Evolutionary conservation across 2,113 vertebrate species (phyloP), one percentile per base, ranked within the genome.

Genomic region (Sorex fumeus): DNA sequence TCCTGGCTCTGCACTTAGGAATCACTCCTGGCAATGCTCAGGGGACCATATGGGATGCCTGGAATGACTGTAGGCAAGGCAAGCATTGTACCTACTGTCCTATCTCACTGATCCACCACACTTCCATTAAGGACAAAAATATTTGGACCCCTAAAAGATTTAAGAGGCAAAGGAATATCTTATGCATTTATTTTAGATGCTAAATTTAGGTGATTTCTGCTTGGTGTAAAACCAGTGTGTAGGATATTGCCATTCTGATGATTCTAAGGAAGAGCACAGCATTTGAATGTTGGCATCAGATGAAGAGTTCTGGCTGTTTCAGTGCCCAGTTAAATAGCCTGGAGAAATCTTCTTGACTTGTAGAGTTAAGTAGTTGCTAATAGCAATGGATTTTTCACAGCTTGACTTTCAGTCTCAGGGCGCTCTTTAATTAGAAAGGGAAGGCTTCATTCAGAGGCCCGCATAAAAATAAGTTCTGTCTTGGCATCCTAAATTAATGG

Each of bases 381-480:
- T 32, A 69, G 25, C 2, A 12, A 34, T 45, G 40, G 60, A 19
- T 19, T 94, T 87, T 88, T 84, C 91, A 64, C 25, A 86, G 80
- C 66, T 34, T 79, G 60, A 40, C 43, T 62, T 66, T 88, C 60
- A 83, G 71, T 80, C 40, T 86, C 71, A 85, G 80, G 66, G 67
- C 36, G 53, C 67, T 75, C 8, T 92, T 87, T 87, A 92, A 92
- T 88, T 92, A 92, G 45, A 90, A 80, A 43, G 25, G 16, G 67
- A 82, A 94, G 87, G 57, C 30, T 85, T 32, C 3, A 0, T 80
- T 90, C 47, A 75, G 88, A 87, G 34, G 36, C 36, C 25, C 84
- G 74, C n/a, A 60, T 82, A 79, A 75, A 77, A 66, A 90, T 75
- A 66, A 88, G 27, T 75, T 92, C 40, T 40, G 57, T 88, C 78